Evolutionary conservation across 2,797 vertebrate genomes (phyloP).

Genomic region (Falco naumanni): DNA sequence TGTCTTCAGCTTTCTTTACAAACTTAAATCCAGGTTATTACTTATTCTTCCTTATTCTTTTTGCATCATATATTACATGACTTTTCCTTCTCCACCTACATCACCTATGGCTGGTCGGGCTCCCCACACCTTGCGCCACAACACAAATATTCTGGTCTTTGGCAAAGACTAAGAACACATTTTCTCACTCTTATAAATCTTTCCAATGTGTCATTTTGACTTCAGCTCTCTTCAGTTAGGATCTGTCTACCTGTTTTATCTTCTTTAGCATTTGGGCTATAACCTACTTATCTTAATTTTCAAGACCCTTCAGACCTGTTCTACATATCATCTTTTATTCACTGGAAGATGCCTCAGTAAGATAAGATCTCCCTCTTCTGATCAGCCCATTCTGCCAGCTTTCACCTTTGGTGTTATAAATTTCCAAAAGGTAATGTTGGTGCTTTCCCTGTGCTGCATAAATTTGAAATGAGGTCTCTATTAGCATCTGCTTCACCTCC

Average conservation of each 20-base stretch:
- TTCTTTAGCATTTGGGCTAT: not conserved
- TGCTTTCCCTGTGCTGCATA: not conserved
- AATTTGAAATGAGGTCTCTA: not conserved
- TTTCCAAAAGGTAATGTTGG: not conserved
- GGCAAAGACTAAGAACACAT: not conserved
- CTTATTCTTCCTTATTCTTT: not conserved
- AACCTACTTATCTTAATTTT: not conserved
- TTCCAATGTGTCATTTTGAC: not conserved
- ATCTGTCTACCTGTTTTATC: not conserved
- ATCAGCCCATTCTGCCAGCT: not conserved
- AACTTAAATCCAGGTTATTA: not conserved
- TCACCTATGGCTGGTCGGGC: not conserved
- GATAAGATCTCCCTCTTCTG: not conserved
- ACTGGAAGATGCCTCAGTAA: not conserved
- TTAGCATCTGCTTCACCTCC: not conserved
- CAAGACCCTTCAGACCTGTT: not conserved
- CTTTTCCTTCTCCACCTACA: not conserved
- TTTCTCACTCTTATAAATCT: not conserved
- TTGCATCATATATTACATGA: not conserved
- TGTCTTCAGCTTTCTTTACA: not conserved
- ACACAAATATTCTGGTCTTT: not conserved
- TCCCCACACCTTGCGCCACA: not conserved
- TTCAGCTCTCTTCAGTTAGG: not conserved
- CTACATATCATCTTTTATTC: not conserved
- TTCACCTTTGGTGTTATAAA: not conserved